A percentile compares a stretch with the other conserved stretches of the same genome.
Evolutionary conservation across 2,888 invertebrate species (phyloP).

Genomic region (Ceramica pisi): DNA sequence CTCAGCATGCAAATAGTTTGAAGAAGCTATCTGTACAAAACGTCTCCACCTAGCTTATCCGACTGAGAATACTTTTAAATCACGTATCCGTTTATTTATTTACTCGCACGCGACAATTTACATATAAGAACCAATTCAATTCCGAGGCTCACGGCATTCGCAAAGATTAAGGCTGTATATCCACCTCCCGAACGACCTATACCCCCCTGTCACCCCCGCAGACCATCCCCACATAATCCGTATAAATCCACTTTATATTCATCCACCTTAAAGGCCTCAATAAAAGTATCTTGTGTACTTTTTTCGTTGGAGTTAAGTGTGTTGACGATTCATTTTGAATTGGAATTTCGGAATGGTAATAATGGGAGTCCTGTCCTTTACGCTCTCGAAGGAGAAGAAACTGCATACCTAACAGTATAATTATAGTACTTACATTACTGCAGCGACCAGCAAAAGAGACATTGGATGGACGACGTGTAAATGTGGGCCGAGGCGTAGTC

Average conservation of each 20-base stretch:
- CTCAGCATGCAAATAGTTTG: slow-evolving; percentile 58
- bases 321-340: slow-evolving; percentile 67
- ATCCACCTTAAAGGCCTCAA: slow-evolving; percentile 90
- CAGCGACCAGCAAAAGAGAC: no score
- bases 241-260: slow-evolving; percentile 90
- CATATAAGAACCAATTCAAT: slow-evolving; percentile 89
- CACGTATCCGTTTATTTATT: slow-evolving; percentile 87
- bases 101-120: slow-evolving; percentile 88
- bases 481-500: no score
- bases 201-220: slow-evolving; percentile 70
- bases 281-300: slow-evolving; percentile 86
- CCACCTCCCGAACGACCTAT: slow-evolving; percentile 69
- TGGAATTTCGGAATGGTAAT: slow-evolving; percentile 41
- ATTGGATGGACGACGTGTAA: no score
- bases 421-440: no score
- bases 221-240: slow-evolving; percentile 87
- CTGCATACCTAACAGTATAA: background rate
- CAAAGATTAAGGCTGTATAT: slow-evolving; percentile 86
- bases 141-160: slow-evolving; percentile 85
- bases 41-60: slow-evolving; percentile 76
- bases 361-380: background rate
- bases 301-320: slow-evolving; percentile 71
- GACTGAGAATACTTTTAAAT: slow-evolving; percentile 81
- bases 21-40: slow-evolving; percentile 66
- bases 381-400: background rate